Evolutionary conservation across 2,888 invertebrate species (phyloP).

Genomic region (Junonia oenone): DNA sequence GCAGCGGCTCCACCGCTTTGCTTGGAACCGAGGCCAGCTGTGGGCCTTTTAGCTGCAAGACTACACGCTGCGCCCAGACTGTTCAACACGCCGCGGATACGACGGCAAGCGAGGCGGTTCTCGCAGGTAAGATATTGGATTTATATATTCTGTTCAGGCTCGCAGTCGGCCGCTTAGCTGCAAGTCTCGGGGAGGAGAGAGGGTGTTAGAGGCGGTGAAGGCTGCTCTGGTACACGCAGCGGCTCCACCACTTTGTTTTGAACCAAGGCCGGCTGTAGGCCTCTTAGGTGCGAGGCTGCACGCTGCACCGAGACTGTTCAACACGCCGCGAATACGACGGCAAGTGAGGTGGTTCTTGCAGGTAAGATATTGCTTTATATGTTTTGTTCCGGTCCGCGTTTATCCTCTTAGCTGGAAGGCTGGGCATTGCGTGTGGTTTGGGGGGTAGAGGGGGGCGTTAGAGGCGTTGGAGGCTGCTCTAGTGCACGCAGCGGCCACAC

Average conservation of each 20-base stretch:
- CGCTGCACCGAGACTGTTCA: constrained; percentile 85
- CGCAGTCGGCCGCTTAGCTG: too few species aligned
- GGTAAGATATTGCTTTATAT: constrained; percentile 51
- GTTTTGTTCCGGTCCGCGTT: too few species aligned
- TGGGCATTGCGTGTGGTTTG: constrained; percentile 81
- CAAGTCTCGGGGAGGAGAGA: constrained; percentile 87
- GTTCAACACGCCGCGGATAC: constrained; percentile 86
- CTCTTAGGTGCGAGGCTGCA: constrained; percentile 87
- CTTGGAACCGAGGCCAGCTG: constrained; percentile 91
- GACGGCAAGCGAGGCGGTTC: constrained; percentile 87
- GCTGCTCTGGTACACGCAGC: constrained; percentile 92
- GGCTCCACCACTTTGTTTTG: constrained; percentile 92
- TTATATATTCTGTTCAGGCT: neutral
- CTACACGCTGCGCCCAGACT: constrained; percentile 86
- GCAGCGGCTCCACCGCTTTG: constrained; percentile 93
- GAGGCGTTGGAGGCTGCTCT: constrained; percentile 89
- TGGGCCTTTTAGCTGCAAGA: constrained; percentile 87
- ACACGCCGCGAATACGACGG: constrained; percentile 85
- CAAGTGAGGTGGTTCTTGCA: constrained; percentile 89
- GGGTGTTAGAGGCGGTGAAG: constrained; percentile 83
- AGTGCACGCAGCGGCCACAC: constrained; percentile 90
- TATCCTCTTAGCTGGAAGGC: too few species aligned
- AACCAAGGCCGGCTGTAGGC: constrained; percentile 91
- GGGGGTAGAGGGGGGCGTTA: constrained; percentile 84
- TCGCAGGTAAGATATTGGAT: constrained; percentile 80